A percentile compares a stretch with the other conserved stretches of the same genome.
Conservation (phyloP, 2,797 vertebrate genomes). For the Bovichtus variegatus region DNA sequence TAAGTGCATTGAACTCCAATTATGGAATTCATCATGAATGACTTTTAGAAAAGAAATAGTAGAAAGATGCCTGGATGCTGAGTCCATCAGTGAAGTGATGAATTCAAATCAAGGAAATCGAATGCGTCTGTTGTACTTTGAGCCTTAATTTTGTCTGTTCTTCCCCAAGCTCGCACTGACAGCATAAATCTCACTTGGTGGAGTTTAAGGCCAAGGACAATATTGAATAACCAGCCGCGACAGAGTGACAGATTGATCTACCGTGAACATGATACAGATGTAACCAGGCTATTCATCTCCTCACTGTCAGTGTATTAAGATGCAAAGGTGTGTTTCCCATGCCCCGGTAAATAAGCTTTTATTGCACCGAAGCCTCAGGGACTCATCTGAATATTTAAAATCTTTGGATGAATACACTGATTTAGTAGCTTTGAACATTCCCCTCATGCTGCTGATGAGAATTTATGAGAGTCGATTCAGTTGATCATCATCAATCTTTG, state of each 20-base stretch:
- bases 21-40: constrained; percentile 28
- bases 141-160: constrained; percentile 50
- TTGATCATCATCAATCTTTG: constrained; percentile 69
- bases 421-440: constrained; percentile 71
- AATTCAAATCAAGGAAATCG: constrained; percentile 54
- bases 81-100: constrained; percentile 38
- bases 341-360: constrained; percentile 81
- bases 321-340: constrained; percentile 75
- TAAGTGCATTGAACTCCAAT: constrained; percentile 2
- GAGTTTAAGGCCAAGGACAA: constrained; percentile 79
- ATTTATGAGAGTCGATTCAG: constrained; percentile 67
- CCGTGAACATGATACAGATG: constrained; percentile 77
- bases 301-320: constrained; percentile 73
- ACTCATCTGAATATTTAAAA: constrained; percentile 82
- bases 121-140: constrained; percentile 29
- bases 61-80: constrained; percentile 32
- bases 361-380: constrained; percentile 74
- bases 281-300: constrained; percentile 77
- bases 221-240: constrained; percentile 70
- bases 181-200: constrained; percentile 70
- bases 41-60: constrained; percentile 29
- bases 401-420: constrained; percentile 75
- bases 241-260: constrained; percentile 79
- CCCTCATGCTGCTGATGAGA: constrained; percentile 48
- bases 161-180: constrained; percentile 27